These are phyloP conservation scores for Maniola hyperantus DNA, from an alignment of 2,888 invertebrate genomes.

Conservation along the genomic window DNA sequence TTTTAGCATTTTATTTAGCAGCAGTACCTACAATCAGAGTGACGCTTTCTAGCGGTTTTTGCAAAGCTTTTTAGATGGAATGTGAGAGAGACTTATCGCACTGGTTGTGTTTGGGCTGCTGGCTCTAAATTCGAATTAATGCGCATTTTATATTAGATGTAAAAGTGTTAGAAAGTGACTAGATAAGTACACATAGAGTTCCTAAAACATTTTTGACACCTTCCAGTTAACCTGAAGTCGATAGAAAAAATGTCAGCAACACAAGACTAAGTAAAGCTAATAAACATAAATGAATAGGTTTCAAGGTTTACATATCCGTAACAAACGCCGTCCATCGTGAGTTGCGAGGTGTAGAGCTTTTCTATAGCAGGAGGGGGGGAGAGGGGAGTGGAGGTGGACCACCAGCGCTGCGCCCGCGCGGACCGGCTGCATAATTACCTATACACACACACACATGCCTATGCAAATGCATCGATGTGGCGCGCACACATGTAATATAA, in stretches of 20 bases:
- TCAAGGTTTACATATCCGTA: constrained; percentile 37
- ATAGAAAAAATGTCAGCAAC: background rate
- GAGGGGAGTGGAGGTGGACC: constrained; percentile 64
- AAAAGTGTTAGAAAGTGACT: no score
- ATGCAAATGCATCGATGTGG: no score
- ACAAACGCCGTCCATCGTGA: constrained; percentile 37
- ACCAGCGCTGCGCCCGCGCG: constrained; percentile 78
- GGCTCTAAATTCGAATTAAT: no score
- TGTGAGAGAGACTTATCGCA: no score
- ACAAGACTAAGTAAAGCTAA: constrained; percentile 20
- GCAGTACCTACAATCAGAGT: no score
- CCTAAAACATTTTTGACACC: no score
- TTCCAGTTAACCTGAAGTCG: background rate
- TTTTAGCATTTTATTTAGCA: background rate
- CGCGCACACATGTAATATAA: no score
- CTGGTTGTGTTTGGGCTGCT: no score
- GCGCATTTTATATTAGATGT: no score
- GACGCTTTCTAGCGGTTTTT: no score
- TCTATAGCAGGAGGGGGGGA: constrained; percentile 49
- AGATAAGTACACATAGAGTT: no score
- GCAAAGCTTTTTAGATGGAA: no score
- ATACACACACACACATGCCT: constrained; percentile 61
- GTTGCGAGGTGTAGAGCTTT: constrained; percentile 55
- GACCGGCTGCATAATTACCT: constrained; percentile 79
- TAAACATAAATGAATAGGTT: constrained; percentile 36